Evolutionary conservation across 2,888 invertebrate genomes (phyloP), one percentile per base, ranked within the genome.

Genomic region (Alitta virens): DNA sequence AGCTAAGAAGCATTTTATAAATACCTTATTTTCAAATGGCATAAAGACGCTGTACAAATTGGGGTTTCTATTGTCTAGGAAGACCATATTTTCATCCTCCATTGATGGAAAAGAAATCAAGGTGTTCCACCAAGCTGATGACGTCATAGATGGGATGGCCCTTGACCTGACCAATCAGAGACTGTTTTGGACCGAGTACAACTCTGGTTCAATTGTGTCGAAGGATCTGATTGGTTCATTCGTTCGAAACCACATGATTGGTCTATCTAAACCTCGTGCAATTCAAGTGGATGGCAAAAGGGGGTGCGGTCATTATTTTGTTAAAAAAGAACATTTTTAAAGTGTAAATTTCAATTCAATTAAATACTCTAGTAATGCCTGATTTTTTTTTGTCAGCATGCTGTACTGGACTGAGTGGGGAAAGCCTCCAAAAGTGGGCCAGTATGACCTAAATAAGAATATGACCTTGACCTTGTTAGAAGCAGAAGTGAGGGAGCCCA

Each of bases 151-250:
- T 23, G 60, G 63, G 14, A 55, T 63, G 55, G 54, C 50, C 18
- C 12, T 56, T 14, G 26, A 51, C 26, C n/a, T n/a, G n/a, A 46
- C n/a, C n/a, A 21, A 18, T 21, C 25, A 25, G 14, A 50, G 49
- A 14, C 60, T 63, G 18, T 60, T 60, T 52, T 63, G 63, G 63
- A 55, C 63, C 1, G 63, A 63, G 46, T 57, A n/a, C 33, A 26
- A 18, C n/a, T 46, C 46, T 46, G 46, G 46, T 46, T 18, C 21
- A 9, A 46, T 46, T 12, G 12, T 7, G 33, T 5, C 33, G 12
- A 33, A 33, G 33, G 33, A 33, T 12, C 33, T 7, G 12, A 5
- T 5, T 33, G 33, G 33, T 12, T 33, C 33, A 33, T 5, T 12
- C 12, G 33, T 33, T 33, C 5, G 7, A 33, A 33, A 5, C 5